phyloP scores from a whole-genome alignment of 1,140 invertebrate species.

The Panagrolaimus sp. region DNA sequence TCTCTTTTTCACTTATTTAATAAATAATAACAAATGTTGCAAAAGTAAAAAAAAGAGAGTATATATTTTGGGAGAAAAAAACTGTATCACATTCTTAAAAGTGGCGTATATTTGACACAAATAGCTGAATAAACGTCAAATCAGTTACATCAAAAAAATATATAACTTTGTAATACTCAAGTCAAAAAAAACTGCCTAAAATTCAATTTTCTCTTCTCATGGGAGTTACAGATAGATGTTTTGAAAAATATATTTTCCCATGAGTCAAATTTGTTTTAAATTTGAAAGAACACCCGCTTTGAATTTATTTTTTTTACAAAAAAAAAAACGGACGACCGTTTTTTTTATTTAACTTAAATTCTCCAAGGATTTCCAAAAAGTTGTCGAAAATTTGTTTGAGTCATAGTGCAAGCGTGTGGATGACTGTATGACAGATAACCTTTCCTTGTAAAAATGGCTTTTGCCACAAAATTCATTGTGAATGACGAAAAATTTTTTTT shows the following conservation, averaged over 20 bases:
- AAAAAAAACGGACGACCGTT: background rate
- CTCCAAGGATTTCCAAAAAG: background rate
- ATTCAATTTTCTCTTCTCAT: too few species aligned
- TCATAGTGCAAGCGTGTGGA: background rate
- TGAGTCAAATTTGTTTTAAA: background rate
- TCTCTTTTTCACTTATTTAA: too few species aligned
- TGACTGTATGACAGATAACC: conserved; percentile 14
- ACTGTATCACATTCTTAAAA: too few species aligned
- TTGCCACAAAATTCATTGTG: too few species aligned
- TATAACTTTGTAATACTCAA: too few species aligned
- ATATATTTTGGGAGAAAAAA: too few species aligned
- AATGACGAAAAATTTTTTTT: too few species aligned
- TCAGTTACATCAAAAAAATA: conserved; percentile 4
- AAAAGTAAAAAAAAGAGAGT: too few species aligned
- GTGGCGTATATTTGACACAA: too few species aligned
- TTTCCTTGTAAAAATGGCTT: background rate
- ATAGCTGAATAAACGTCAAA: conserved; percentile 8
- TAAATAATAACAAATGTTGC: too few species aligned
- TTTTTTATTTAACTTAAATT: background rate
- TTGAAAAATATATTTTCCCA: background rate
- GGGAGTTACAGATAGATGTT: too few species aligned
- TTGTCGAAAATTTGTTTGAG: conserved; percentile 1
- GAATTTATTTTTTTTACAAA: conserved; percentile 1
- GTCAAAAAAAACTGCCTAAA: too few species aligned
- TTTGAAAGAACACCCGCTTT: conserved; percentile 4